A percentile compares a stretch with the other conserved stretches of the same genome.
Conservation (phyloP, 2,888 invertebrate genomes). For the Aspidapion aeneum region DNA sequence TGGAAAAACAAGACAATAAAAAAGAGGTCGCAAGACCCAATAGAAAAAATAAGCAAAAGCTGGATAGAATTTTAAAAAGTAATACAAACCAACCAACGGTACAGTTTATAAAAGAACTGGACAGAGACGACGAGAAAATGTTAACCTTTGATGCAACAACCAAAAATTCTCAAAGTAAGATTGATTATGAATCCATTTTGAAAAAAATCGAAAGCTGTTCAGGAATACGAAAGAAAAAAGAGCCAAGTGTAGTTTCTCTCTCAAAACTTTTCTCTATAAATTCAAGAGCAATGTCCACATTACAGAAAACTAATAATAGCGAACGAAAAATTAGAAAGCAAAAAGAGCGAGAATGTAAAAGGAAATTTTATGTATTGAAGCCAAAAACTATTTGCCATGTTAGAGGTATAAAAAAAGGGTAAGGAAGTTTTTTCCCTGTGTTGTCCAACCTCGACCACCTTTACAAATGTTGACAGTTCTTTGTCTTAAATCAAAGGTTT, state of each 20-base stretch:
- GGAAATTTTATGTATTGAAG: conserved; percentile 15
- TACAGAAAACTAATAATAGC: background rate
- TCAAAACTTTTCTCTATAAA: background rate
- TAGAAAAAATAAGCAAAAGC: background rate
- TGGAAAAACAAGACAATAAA: background rate
- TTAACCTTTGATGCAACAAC: background rate
- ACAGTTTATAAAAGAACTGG: conserved; percentile 3
- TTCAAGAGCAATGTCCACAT: conserved; percentile 21
- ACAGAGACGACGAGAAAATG: background rate
- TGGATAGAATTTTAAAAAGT: background rate
- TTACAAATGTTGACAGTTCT: too few relatives aligned
- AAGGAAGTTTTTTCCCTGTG: too few relatives aligned
- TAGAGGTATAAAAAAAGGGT: background rate
- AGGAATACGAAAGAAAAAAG: background rate
- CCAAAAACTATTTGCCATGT: background rate
- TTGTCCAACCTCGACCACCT: too few relatives aligned
- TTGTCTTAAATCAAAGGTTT: too few relatives aligned
- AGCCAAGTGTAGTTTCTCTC: background rate
- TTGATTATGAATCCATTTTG: background rate
- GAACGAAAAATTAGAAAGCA: conserved; percentile 14
- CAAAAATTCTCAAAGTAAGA: background rate
- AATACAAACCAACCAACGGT: background rate
- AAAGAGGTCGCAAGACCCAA: background rate
- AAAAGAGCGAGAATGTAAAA: conserved; percentile 10
- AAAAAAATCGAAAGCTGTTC: background rate